Evolutionary conservation across 2,888 invertebrate genomes (phyloP).

Genomic region (Muscina levida): DNA sequence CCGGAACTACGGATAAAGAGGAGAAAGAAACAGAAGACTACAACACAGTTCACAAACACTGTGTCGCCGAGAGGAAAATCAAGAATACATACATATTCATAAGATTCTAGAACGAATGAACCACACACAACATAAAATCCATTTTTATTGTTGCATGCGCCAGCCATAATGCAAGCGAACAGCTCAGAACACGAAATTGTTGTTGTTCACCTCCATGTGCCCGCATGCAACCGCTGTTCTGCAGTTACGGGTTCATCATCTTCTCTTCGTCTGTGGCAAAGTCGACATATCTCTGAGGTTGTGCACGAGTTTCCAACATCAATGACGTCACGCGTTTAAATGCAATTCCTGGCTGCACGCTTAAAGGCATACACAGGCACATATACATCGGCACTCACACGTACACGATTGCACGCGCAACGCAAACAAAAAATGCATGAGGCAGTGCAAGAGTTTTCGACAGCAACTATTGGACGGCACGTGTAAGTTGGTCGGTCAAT

Average conservation of each 20-base stretch:
- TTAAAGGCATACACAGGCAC: constrained; percentile 25
- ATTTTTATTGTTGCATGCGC: constrained; percentile 66
- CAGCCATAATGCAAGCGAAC: constrained; percentile 54
- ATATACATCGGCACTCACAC: neutral
- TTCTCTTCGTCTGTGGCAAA: constrained; percentile 25
- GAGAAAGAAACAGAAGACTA: constrained; percentile 7
- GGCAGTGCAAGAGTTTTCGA: constrained; percentile 73
- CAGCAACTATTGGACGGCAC: constrained; percentile 69
- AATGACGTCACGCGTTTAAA: constrained; percentile 43
- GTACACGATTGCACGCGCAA: neutral
- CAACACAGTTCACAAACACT: neutral
- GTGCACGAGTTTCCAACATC: constrained; percentile 73
- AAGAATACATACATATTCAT: neutral
- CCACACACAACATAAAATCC: constrained; percentile 51
- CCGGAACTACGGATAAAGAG: neutral
- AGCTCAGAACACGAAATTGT: neutral
- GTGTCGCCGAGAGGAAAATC: neutral
- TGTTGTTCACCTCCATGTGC: constrained; percentile 2
- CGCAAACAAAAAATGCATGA: constrained; percentile 66
- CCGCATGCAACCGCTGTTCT: neutral
- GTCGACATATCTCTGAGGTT: constrained; percentile 67
- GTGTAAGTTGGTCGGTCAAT: constrained; percentile 72
- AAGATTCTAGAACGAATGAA: constrained; percentile 1
- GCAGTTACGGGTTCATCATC: neutral
- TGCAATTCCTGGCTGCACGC: constrained; percentile 22